phyloP scores from a whole-genome alignment of 2,113 vertebrate genomes.

The Cyanoliseus patagonus region DNA sequence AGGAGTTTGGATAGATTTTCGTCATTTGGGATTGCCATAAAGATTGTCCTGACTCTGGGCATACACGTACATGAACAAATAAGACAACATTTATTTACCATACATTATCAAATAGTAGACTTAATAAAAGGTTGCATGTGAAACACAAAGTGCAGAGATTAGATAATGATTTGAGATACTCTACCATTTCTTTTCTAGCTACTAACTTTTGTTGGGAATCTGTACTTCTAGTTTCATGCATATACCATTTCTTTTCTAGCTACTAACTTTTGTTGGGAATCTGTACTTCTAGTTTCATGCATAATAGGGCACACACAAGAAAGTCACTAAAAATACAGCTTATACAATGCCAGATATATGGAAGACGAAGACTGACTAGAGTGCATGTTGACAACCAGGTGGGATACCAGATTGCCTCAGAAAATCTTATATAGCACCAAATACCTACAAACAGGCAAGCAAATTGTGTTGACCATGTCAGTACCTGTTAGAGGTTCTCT shows the following conservation, averaged over 20 bases:
- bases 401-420: not conserved
- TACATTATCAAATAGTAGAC: not conserved
- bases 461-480: not conserved
- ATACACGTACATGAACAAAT: not conserved
- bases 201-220: not conserved
- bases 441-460: not conserved
- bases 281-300: not conserved
- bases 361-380: not conserved
- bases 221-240: not conserved
- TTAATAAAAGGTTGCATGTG: not conserved
- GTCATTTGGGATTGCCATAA: not conserved
- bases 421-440: not conserved
- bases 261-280: not conserved
- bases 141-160: not conserved
- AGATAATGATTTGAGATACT: not conserved
- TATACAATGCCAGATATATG: not conserved
- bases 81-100: not conserved
- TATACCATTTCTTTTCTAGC: not conserved
- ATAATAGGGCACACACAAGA: not conserved
- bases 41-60: not conserved
- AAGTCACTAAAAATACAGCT: not conserved
- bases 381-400: not conserved
- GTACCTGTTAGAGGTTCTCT: accelerated
- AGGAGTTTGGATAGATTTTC: not conserved
- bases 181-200: not conserved